Evolutionary conservation across 2,888 invertebrate species (phyloP).

Genomic region (Acanthosepion esculentum): DNA sequence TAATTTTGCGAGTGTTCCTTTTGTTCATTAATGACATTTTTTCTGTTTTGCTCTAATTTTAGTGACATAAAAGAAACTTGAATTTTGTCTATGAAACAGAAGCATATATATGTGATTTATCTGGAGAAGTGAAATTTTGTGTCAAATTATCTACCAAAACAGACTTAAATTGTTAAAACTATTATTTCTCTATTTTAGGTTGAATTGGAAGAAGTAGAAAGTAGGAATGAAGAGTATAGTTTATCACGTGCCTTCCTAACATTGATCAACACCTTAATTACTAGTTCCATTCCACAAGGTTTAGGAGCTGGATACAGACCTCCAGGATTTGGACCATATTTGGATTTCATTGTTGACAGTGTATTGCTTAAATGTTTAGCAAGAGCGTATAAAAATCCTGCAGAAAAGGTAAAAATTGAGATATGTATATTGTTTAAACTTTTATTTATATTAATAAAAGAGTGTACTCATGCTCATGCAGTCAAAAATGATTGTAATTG

Average conservation of each 20-base stretch:
- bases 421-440: too few species aligned
- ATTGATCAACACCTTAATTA: constrained; percentile 84
- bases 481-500: too few species aligned
- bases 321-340: constrained; percentile 91
- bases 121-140: background rate
- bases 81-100: too few species aligned
- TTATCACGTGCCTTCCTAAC: constrained; percentile 87
- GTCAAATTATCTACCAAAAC: background rate
- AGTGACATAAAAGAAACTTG: background rate
- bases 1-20: too few species aligned
- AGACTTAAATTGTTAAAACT: background rate
- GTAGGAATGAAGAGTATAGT: constrained; percentile 91
- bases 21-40: background rate
- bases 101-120: background rate
- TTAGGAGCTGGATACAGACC: constrained; percentile 87
- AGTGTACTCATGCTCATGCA: too few species aligned
- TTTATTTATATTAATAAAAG: too few species aligned
- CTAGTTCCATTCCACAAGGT: constrained; percentile 71
- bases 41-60: background rate
- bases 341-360: constrained; percentile 85
- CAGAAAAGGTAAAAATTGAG: constrained; percentile 80
- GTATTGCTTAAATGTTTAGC: constrained; percentile 87
- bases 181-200: constrained; percentile 78
- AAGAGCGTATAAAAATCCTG: constrained; percentile 85
- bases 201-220: constrained; percentile 95